Conservation (phyloP, 92 coral and sea anemone species). For the Porites rus region DNA sequence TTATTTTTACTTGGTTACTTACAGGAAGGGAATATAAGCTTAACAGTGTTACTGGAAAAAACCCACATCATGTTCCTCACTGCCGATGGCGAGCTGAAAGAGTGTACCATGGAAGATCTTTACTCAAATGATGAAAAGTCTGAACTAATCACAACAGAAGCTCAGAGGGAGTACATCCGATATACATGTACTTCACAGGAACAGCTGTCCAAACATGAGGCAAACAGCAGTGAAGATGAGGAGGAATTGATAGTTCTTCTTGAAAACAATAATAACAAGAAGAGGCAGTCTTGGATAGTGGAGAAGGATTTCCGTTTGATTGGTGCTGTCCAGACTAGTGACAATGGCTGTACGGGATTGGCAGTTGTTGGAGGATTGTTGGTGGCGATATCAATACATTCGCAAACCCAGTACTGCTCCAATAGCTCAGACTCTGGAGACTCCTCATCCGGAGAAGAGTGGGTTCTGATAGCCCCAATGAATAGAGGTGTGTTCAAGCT, state of each 20-base stretch:
- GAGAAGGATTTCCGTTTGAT: conserved; percentile 80
- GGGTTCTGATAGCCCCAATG: conserved; percentile 94
- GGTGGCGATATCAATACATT: conserved; percentile 88
- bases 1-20: background rate
- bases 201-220: conserved; percentile 72
- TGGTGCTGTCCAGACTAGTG: conserved; percentile 82
- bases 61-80: conserved; percentile 92
- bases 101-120: conserved; percentile 85
- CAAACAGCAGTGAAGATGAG: conserved; percentile 64
- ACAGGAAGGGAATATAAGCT: conserved; percentile 74
- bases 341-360: conserved; percentile 86
- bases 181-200: conserved; percentile 74
- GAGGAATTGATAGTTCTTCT: conserved; percentile 50
- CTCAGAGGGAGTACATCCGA: conserved; percentile 93
- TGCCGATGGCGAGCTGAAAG: conserved; percentile 83
- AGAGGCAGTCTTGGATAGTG: conserved; percentile 45
- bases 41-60: conserved; percentile 86
- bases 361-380: conserved; percentile 80
- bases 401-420: conserved; percentile 57
- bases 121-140: conserved; percentile 61
- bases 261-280: conserved; percentile 74
- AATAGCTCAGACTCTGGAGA: conserved; percentile 90
- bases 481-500: conserved; percentile 80
- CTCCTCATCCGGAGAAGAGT: conserved; percentile 83
- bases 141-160: conserved; percentile 89